Conservation (phyloP, 2,888 invertebrate genomes). For the Oscheius onirici region DNA sequence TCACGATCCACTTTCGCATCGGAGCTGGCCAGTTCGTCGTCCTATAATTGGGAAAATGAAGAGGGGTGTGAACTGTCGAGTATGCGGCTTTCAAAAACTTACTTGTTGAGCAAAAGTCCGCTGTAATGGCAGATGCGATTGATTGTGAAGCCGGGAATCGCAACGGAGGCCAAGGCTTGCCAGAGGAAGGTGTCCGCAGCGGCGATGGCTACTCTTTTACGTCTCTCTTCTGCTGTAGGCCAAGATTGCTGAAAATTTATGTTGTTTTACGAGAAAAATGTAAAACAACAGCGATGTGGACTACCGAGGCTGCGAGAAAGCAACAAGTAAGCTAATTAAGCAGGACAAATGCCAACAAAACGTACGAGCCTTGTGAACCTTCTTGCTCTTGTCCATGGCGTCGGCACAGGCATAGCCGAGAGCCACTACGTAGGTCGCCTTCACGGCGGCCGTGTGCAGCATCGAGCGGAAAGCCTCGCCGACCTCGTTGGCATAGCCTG, state of each 20-base stretch:
- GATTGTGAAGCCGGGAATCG: constrained; percentile 88
- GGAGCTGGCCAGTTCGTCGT: constrained; percentile 72
- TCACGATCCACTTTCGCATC: constrained; percentile 77
- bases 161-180: constrained; percentile 90
- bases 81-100: too few species aligned
- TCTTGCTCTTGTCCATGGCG: constrained; percentile 82
- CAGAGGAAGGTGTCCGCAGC: constrained; percentile 86
- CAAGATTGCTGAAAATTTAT: constrained; percentile 44
- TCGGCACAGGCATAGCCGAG: constrained; percentile 88
- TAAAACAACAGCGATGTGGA: too few species aligned
- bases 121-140: constrained; percentile 80
- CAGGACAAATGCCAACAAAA: neutral
- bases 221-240: constrained; percentile 39
- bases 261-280: too few species aligned
- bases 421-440: constrained; percentile 82
- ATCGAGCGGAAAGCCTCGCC: constrained; percentile 90
- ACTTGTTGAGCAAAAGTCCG: constrained; percentile 43
- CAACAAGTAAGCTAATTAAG: neutral
- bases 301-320: too few species aligned
- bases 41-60: too few species aligned
- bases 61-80: too few species aligned
- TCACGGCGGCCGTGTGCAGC: constrained; percentile 80
- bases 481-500: constrained; percentile 94
- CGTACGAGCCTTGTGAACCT: constrained; percentile 77
- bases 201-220: constrained; percentile 71